Evolutionary conservation across 2,113 vertebrate genomes (phyloP).

Genomic region (Sorex fumeus): DNA sequence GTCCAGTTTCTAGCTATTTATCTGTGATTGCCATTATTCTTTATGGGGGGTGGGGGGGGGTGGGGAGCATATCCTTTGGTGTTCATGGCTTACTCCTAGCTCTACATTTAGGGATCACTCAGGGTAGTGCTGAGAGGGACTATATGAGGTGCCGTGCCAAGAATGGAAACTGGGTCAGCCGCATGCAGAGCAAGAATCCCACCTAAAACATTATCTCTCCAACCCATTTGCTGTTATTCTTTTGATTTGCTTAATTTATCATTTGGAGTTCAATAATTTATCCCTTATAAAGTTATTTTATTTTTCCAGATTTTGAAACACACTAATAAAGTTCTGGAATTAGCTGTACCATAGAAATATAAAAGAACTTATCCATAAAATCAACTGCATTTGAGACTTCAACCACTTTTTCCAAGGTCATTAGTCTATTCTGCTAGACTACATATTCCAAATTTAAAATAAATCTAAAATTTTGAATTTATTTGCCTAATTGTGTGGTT

Average conservation of each 20-base stretch:
- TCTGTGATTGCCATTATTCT: background rate
- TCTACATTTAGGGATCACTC: background rate
- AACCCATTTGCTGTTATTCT: background rate
- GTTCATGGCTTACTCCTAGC: too few relatives aligned
- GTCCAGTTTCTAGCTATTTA: background rate
- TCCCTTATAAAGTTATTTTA: slow-evolving; percentile 19
- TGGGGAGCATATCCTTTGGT: too few relatives aligned
- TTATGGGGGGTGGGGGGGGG: too few relatives aligned
- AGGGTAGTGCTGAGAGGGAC: too few relatives aligned
- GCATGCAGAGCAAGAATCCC: too few relatives aligned
- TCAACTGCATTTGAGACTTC: background rate
- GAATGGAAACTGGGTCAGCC: too few relatives aligned
- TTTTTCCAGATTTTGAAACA: slow-evolving; percentile 37
- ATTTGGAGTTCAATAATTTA: background rate
- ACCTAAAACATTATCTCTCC: too few relatives aligned
- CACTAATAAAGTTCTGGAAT: background rate
- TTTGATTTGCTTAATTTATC: background rate
- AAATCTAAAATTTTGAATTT: slow-evolving; percentile 50
- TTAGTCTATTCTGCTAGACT: slow-evolving; percentile 9
- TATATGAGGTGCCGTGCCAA: too few relatives aligned
- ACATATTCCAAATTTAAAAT: slow-evolving; percentile 44
- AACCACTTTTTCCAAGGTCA: background rate
- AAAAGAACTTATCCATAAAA: slow-evolving; percentile 22
- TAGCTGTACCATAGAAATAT: background rate
- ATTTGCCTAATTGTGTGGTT: slow-evolving; percentile 46